Evolutionary conservation across 2,888 invertebrate genomes (phyloP).

Genomic region (Nomada fabriciana): DNA sequence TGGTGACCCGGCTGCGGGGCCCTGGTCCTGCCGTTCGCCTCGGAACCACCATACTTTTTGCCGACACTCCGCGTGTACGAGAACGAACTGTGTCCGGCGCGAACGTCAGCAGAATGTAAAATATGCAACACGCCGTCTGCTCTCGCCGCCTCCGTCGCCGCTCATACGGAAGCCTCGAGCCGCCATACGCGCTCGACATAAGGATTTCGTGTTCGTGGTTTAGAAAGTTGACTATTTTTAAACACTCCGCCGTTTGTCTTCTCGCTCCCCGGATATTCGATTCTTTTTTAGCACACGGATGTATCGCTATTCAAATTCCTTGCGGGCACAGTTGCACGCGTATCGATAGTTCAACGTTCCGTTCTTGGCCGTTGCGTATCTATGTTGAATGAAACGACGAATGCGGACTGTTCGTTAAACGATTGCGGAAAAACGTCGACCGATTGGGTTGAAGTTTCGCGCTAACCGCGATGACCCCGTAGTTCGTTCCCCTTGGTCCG

Average conservation of each 20-base stretch:
- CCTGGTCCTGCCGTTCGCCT: constrained; percentile 74
- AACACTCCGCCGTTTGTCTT: background rate
- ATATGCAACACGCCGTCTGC: constrained; percentile 77
- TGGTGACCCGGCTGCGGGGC: constrained; percentile 76
- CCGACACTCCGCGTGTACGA: constrained; percentile 74
- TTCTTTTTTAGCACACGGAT: too few relatives aligned
- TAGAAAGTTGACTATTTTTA: background rate
- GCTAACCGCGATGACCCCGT: background rate
- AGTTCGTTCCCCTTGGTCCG: background rate
- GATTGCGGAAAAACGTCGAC: too few relatives aligned
- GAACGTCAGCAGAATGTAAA: constrained; percentile 82
- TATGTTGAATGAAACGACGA: too few relatives aligned
- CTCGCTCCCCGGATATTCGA: too few relatives aligned
- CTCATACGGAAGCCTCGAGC: constrained; percentile 31
- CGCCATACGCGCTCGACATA: constrained; percentile 12
- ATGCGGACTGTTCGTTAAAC: too few relatives aligned
- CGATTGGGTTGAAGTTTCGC: too few relatives aligned
- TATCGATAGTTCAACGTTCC: too few relatives aligned
- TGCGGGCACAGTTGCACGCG: too few relatives aligned
- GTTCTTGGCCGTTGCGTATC: too few relatives aligned
- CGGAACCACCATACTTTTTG: constrained; percentile 79
- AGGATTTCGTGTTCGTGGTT: background rate
- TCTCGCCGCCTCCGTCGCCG: constrained; percentile 10
- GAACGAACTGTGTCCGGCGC: constrained; percentile 75
- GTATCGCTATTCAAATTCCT: too few relatives aligned